Conservation (phyloP, 2,888 invertebrate species). For the Monoplex corrugatus region DNA sequence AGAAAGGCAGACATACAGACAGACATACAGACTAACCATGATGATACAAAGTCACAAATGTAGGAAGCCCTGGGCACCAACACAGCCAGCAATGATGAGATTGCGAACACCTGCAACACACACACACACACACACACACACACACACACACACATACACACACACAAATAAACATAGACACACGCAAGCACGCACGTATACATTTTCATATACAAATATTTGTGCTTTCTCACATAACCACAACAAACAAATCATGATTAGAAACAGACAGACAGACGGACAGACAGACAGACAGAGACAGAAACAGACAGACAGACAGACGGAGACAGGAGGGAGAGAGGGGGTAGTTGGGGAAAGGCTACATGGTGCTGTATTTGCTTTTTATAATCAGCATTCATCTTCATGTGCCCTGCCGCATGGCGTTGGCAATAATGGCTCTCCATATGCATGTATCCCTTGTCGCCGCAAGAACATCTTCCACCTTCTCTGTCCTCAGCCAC, state of each 20-base stretch:
- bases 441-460: too few species aligned
- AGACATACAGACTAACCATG: background rate
- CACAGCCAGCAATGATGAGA: constrained; percentile 24
- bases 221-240: too few species aligned
- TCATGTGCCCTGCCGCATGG: too few species aligned
- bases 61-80: constrained; percentile 13
- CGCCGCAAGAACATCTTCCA: too few species aligned
- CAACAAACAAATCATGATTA: background rate
- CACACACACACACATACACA: background rate
- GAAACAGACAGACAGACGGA: background rate
- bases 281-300: background rate
- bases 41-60: constrained; percentile 36
- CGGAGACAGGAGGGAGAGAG: too few species aligned
- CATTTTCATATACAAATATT: background rate
- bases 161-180: background rate
- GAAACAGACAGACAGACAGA: background rate
- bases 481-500: too few species aligned
- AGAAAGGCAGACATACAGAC: too few species aligned
- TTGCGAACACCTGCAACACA: constrained; percentile 12
- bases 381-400: too few species aligned
- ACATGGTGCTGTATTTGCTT: too few species aligned
- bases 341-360: too few species aligned
- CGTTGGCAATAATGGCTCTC: too few species aligned
- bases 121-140: background rate
- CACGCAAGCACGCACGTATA: background rate